Conservation (phyloP, 2,113 vertebrate species). For the Edolisoma coerulescens region DNA sequence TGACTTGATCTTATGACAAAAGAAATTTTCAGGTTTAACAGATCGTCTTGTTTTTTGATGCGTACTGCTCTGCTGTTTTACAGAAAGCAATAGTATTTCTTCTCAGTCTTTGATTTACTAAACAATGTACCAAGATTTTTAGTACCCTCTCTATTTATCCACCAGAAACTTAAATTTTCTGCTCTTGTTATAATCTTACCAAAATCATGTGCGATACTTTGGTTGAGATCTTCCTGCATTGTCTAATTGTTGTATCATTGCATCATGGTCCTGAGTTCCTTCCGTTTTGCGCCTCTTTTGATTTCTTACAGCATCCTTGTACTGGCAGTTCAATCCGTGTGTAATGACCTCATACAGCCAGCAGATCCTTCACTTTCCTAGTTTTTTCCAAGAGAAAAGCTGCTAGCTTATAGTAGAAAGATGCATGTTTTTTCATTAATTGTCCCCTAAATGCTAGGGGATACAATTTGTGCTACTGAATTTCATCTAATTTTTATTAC, state of each 20-base stretch:
- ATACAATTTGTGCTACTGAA: neutral
- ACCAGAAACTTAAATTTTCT: neutral
- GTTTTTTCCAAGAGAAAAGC: neutral
- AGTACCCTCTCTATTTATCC: neutral
- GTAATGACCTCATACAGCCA: neutral
- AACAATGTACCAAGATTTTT: neutral
- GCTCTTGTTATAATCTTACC: neutral
- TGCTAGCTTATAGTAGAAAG: neutral
- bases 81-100: neutral
- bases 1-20: neutral
- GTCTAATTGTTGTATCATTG: neutral
- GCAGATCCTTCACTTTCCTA: neutral
- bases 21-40: neutral
- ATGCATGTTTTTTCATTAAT: neutral
- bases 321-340: neutral
- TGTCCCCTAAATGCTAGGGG: neutral
- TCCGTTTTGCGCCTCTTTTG: neutral
- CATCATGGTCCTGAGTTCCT: neutral
- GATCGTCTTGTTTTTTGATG: neutral
- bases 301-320: neutral
- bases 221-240: neutral
- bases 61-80: neutral
- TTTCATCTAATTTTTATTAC: neutral
- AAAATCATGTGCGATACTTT: neutral
- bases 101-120: neutral